A percentile compares a stretch with the other conserved stretches of the same genome.
phyloP scores from a whole-genome alignment of 2,113 vertebrate species.

The Hypocryptadius cinnamomeus region DNA sequence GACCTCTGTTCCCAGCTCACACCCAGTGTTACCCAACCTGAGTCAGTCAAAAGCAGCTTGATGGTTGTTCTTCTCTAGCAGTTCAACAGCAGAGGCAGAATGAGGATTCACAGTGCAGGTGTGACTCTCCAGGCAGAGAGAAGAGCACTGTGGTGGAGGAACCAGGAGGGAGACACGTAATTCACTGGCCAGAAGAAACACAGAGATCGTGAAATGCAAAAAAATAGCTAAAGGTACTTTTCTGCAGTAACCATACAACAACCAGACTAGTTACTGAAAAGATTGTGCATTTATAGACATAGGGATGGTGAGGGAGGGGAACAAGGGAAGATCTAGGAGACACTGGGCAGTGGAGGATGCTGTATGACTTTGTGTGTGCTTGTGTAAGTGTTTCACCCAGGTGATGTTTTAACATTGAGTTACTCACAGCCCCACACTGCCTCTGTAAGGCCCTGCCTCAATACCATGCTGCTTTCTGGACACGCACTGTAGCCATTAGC shows the following conservation, averaged over 20 bases:
- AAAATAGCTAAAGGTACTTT: background rate
- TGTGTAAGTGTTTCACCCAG: background rate
- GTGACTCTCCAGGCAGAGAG: background rate
- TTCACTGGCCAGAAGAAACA: background rate
- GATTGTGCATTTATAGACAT: background rate
- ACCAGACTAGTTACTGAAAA: background rate
- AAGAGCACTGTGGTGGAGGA: background rate
- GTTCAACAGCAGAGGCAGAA: background rate
- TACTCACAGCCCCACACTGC: fast-evolving
- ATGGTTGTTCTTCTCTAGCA: background rate
- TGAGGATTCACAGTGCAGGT: background rate
- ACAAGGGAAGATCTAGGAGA: background rate
- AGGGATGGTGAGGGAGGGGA: background rate
- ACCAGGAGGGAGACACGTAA: background rate
- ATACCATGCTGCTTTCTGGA: background rate
- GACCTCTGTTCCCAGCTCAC: fast-evolving
- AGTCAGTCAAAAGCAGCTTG: background rate
- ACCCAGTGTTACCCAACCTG: background rate
- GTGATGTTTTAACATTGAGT: background rate
- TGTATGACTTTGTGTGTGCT: background rate
- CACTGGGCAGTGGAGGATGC: background rate
- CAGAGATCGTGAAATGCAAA: fast-evolving
- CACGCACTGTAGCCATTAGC: background rate
- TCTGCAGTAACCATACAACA: background rate
- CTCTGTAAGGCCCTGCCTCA: background rate